Evolutionary conservation across 2,797 vertebrate species (phyloP).

Genomic region (Sebastes jordani): DNA sequence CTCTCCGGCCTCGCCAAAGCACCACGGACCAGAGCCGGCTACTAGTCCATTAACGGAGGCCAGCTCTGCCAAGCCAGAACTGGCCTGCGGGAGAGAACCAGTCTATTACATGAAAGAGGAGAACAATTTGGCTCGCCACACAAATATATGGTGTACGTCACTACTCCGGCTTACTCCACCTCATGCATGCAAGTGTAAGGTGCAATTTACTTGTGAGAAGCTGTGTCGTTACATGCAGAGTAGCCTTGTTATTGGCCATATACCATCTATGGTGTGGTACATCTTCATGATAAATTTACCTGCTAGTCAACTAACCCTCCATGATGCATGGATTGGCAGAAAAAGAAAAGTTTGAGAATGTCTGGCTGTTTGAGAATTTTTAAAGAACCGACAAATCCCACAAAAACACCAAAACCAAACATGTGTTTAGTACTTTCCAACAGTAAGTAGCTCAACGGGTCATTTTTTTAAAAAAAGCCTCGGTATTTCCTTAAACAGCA

Average conservation of each 20-base stretch:
- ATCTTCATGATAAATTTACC: background rate
- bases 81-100: background rate
- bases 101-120: conserved; percentile 8
- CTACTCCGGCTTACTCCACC: background rate
- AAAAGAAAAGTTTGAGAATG: background rate
- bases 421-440: background rate
- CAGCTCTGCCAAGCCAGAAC: conserved; percentile 15
- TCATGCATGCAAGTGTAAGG: background rate
- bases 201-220: background rate
- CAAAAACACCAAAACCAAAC: background rate
- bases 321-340: background rate
- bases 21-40: conserved; percentile 7
- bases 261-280: background rate
- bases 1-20: conserved; percentile 33
- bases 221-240: background rate
- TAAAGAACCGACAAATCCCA: background rate
- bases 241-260: background rate
- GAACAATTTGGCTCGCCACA: background rate
- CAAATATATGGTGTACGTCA: background rate
- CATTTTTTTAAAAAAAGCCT: background rate
- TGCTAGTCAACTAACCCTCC: background rate
- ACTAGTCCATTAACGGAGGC: conserved; percentile 37
- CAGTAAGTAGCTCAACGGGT: background rate
- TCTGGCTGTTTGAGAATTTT: background rate
- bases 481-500: background rate